Percentiles rank a stretch among this genome's conserved stretches.
phyloP scores from a whole-genome alignment of 1,140 invertebrate species.

The Temnothorax nylanderi region DNA sequence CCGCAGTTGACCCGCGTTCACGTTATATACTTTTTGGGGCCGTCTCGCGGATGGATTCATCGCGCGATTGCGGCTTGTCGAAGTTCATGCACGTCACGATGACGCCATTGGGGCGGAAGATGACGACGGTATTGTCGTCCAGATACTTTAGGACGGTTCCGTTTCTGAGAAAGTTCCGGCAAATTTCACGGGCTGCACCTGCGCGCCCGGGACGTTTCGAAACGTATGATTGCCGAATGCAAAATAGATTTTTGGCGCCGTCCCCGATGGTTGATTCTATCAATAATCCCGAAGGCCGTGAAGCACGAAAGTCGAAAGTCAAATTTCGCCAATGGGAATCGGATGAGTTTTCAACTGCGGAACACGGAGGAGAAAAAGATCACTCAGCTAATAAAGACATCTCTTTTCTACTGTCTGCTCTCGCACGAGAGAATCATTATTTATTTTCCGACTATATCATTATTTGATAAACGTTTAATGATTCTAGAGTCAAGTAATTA shows the following conservation, averaged over 20 bases:
- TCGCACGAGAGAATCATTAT: not conserved
- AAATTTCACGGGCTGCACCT: constrained; percentile 66
- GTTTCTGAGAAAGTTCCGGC: constrained; percentile 79
- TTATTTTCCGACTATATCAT: constrained; percentile 7
- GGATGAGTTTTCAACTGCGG: no score
- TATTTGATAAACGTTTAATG: not conserved
- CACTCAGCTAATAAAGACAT: constrained; percentile 16
- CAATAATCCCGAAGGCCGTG: constrained; percentile 85
- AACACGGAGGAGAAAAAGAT: not conserved
- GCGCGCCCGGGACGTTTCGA: constrained; percentile 45
- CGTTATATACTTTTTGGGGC: constrained; percentile 9
- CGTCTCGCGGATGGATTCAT: constrained; percentile 1
- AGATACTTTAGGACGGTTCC: constrained; percentile 78
- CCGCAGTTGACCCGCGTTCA: constrained; percentile 13
- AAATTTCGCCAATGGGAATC: constrained; percentile 19
- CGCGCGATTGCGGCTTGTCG: constrained; percentile 15
- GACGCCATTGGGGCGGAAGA: constrained; percentile 77
- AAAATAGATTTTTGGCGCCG: constrained; percentile 81
- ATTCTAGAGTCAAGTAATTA: no score
- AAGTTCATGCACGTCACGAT: constrained; percentile 71
- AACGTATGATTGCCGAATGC: constrained; percentile 84
- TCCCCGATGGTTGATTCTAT: constrained; percentile 83
- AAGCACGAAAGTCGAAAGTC: constrained; percentile 80
- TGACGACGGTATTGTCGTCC: constrained; percentile 68
- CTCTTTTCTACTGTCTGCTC: not conserved